Percentiles rank a stretch among this genome's conserved stretches.
Evolutionary conservation across 2,888 invertebrate genomes (phyloP).

Genomic region (Isotomurus palustris): DNA sequence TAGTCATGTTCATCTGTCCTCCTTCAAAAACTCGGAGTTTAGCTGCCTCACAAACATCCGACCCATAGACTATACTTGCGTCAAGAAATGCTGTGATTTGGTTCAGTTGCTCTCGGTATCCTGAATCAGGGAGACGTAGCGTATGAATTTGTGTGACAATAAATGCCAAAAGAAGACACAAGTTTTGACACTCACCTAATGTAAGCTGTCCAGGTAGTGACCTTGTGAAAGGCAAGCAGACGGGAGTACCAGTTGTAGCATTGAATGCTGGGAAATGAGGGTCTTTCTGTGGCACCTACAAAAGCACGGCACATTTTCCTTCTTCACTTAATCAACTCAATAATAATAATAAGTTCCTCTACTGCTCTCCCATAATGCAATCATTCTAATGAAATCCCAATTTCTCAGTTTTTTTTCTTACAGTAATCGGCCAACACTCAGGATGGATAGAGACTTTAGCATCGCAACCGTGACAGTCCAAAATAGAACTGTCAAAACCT

Average conservation of each 20-base stretch:
- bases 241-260: constrained; percentile 50
- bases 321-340: no score
- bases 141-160: no score
- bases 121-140: constrained; percentile 35
- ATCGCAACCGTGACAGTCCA: constrained; percentile 55
- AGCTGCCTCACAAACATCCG: constrained; percentile 52
- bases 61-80: constrained; percentile 54
- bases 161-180: no score
- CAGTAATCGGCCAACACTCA: constrained; percentile 56
- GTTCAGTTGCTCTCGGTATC: constrained; percentile 55
- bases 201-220: constrained; percentile 56
- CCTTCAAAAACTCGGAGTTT: constrained; percentile 50
- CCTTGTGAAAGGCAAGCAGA: constrained; percentile 56
- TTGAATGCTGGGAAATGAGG: constrained; percentile 54
- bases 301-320: not conserved
- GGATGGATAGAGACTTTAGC: constrained; percentile 53
- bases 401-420: not conserved
- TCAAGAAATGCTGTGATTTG: constrained; percentile 54
- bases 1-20: constrained; percentile 50
- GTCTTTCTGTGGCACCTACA: constrained; percentile 53
- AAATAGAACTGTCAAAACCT: constrained; percentile 52
- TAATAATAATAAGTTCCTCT: no score
- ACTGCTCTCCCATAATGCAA: no score
- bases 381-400: no score
- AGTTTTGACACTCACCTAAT: constrained; percentile 49